Evolutionary conservation across 2,797 vertebrate species (phyloP).

Genomic region (Aulostomus chinensis): DNA sequence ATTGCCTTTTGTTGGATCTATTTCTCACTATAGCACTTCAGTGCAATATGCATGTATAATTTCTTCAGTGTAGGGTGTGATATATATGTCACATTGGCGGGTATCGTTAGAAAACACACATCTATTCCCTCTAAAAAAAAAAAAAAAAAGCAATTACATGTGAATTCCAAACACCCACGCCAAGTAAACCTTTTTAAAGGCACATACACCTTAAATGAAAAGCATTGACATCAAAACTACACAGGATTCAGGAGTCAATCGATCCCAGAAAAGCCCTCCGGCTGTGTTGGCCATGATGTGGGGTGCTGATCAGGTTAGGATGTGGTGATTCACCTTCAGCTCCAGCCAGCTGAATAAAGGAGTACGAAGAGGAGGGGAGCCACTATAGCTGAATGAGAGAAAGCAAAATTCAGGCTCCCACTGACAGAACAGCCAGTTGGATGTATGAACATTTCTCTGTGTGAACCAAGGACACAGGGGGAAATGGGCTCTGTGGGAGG

Average conservation of each 20-base stretch:
- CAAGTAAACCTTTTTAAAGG: slow-evolving; percentile 16
- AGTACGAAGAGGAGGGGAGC: slow-evolving; percentile 21
- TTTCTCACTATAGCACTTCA: background rate
- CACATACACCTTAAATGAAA: slow-evolving; percentile 28
- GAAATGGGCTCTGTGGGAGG: slow-evolving; percentile 62
- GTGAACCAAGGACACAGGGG: slow-evolving; percentile 56
- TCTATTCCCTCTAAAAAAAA: background rate
- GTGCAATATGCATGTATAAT: background rate
- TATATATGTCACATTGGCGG: too few relatives aligned
- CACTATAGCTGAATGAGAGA: slow-evolving; percentile 34
- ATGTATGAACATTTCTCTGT: slow-evolving; percentile 57
- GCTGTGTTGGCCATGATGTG: slow-evolving; percentile 31
- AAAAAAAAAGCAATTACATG: background rate
- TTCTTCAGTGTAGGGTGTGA: too few relatives aligned
- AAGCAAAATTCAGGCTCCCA: slow-evolving; percentile 36
- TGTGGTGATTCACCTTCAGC: slow-evolving; percentile 59
- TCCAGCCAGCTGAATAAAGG: slow-evolving; percentile 51
- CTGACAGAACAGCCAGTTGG: slow-evolving; percentile 44
- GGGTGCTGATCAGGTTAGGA: slow-evolving; percentile 53
- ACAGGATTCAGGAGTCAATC: slow-evolving; percentile 45
- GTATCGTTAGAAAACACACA: background rate
- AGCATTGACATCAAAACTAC: slow-evolving; percentile 44
- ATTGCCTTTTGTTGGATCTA: slow-evolving; percentile 19
- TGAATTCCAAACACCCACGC: slow-evolving; percentile 7
- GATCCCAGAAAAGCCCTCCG: slow-evolving; percentile 48